Conservation (phyloP, 2,888 invertebrate species). For the Cryptosula pallasiana region DNA sequence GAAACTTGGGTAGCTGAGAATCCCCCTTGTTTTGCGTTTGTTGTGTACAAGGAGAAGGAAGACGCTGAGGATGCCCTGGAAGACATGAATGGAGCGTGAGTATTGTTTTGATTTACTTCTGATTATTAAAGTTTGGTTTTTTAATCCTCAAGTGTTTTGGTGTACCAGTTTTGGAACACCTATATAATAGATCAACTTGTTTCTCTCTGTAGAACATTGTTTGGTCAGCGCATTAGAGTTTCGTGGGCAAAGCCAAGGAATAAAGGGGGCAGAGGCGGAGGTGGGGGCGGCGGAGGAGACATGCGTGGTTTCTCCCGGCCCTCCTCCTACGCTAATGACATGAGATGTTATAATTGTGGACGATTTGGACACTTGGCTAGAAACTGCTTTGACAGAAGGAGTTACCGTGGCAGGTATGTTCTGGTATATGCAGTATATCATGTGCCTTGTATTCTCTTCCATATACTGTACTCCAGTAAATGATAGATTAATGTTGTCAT, state of each 20-base stretch:
- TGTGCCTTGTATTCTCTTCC: no score
- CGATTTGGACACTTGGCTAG: conserved; percentile 1
- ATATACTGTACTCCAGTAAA: background rate
- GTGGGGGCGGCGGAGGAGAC: conserved; percentile 10
- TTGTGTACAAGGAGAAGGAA: conserved; percentile 59
- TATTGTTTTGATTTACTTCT: no score
- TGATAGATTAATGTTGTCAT: no score
- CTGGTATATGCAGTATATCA: no score
- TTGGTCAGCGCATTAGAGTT: conserved; percentile 58
- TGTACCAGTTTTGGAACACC: no score
- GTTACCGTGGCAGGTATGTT: conserved; percentile 17
- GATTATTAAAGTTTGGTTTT: no score
- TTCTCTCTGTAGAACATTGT: no score
- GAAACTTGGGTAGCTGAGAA: conserved; percentile 62
- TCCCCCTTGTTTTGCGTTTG: conserved; percentile 62
- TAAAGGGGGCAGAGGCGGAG: conserved; percentile 33
- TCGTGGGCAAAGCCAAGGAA: conserved; percentile 62
- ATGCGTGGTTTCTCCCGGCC: background rate
- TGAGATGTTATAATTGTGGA: conserved; percentile 13
- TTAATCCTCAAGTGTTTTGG: no score
- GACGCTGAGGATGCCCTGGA: conserved; percentile 70
- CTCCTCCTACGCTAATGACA: background rate
- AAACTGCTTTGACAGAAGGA: conserved; percentile 9
- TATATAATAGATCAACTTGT: no score
- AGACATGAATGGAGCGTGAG: conserved; percentile 64